These are phyloP conservation scores for Lepidochitona cinerea DNA, from an alignment of 2,888 invertebrate genomes.

Conservation along the genomic window DNA sequence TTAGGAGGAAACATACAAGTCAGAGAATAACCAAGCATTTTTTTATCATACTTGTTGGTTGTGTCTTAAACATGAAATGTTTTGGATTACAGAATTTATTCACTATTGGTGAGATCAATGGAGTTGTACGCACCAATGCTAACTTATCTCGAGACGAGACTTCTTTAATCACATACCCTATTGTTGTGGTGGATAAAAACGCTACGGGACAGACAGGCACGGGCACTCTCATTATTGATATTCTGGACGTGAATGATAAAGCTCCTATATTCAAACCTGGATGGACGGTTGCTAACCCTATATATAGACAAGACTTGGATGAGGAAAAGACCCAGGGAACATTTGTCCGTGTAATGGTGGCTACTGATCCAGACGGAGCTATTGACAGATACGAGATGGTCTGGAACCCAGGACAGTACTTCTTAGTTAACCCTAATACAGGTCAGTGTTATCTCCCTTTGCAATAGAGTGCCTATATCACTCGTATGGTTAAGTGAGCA, in stretches of 20 bases:
- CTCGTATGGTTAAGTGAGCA: no score
- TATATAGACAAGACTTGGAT: slow-evolving; percentile 50
- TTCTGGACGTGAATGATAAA: slow-evolving; percentile 76
- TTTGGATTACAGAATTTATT: slow-evolving; percentile 79
- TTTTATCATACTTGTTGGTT: no score
- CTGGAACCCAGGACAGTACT: slow-evolving; percentile 39
- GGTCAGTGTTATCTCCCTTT: no score
- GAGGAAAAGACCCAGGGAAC: slow-evolving; percentile 56
- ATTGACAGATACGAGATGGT: slow-evolving; percentile 44
- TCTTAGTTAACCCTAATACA: slow-evolving; percentile 37
- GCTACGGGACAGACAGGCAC: slow-evolving; percentile 84
- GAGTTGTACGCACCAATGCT: slow-evolving; percentile 80
- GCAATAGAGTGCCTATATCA: no score
- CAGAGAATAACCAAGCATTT: no score
- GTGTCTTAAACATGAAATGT: no score
- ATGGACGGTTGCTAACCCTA: slow-evolving; percentile 79
- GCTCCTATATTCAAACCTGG: slow-evolving; percentile 79
- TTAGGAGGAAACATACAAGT: no score
- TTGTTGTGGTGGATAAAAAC: slow-evolving; percentile 86
- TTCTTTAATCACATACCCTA: slow-evolving; percentile 83
- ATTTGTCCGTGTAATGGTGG: slow-evolving; percentile 55
- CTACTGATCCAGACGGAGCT: slow-evolving; percentile 55
- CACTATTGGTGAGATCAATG: slow-evolving; percentile 83
- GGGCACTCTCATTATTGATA: slow-evolving; percentile 77
- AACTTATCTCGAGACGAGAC: slow-evolving; percentile 85